These are phyloP conservation scores for Chalcis sispes DNA, from an alignment of 2,888 invertebrate genomes.

Conservation along the genomic window DNA sequence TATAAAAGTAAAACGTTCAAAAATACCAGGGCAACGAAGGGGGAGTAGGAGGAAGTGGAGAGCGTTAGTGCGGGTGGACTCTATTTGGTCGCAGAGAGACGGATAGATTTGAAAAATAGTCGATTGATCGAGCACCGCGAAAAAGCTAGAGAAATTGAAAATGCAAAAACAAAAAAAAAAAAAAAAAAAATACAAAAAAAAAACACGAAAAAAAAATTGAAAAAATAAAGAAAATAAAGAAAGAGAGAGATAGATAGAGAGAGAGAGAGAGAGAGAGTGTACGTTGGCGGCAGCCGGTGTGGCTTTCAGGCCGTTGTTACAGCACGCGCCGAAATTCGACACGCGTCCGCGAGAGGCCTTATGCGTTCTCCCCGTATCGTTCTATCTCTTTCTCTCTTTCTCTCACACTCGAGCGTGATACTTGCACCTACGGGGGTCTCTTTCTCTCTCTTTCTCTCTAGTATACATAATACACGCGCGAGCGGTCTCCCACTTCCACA, in stretches of 20 bases:
- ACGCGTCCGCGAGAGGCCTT: conserved; percentile 65
- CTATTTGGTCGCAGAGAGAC: no score
- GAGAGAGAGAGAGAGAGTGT: conserved; percentile 7
- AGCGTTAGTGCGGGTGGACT: no score
- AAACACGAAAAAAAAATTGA: not conserved
- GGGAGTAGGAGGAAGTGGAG: no score
- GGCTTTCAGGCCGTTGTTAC: conserved; percentile 67
- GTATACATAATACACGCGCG: conserved; percentile 48
- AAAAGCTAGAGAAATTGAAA: not conserved
- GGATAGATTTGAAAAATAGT: not conserved
- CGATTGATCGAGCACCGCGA: not conserved
- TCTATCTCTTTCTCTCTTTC: conserved; percentile 17
- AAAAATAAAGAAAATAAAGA: not conserved
- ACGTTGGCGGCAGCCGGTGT: conserved; percentile 59
- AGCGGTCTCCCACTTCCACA: conserved; percentile 58
- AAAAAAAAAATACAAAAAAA: not conserved
- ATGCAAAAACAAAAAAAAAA: not conserved
- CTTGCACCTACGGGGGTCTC: not conserved
- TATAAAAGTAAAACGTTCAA: no score
- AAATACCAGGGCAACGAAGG: no score
- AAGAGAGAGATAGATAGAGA: not conserved
- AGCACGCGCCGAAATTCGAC: conserved; percentile 74
- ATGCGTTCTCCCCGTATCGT: conserved; percentile 55
- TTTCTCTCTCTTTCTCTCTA: conserved; percentile 54
- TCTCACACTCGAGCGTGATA: not conserved